Evolutionary conservation across 2,113 vertebrate genomes (phyloP).

Genomic region (Corydoras maculifer): DNA sequence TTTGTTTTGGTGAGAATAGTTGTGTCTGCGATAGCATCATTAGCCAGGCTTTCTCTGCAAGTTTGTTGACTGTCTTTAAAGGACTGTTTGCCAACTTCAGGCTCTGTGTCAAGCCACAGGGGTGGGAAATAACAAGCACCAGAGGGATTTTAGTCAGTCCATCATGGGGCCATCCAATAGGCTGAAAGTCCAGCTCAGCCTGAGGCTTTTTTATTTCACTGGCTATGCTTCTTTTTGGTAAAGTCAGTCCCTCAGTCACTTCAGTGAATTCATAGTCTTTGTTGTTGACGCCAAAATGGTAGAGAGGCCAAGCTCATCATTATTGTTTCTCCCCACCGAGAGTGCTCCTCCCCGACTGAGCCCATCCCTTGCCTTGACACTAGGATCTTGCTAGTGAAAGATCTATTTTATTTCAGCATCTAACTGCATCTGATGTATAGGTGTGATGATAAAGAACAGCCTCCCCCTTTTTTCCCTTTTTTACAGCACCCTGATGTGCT

Average conservation of each 20-base stretch:
- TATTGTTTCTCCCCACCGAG: slow-evolving; percentile 62
- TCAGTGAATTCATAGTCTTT: slow-evolving; percentile 48
- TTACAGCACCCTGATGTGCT: slow-evolving; percentile 44
- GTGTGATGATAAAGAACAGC: slow-evolving; percentile 64
- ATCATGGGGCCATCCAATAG: slow-evolving; percentile 28
- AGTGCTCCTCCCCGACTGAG: slow-evolving; percentile 30
- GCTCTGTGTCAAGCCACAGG: slow-evolving; percentile 60
- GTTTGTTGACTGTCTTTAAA: slow-evolving; percentile 35
- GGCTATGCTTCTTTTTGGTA: slow-evolving; percentile 53
- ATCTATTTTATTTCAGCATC: slow-evolving; percentile 69
- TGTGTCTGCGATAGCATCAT: slow-evolving; percentile 40
- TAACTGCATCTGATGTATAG: slow-evolving; percentile 62
- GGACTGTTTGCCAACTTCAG: slow-evolving; percentile 48
- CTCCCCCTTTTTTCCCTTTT: slow-evolving; percentile 45
- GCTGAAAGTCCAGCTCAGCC: slow-evolving; percentile 29
- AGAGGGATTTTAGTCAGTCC: slow-evolving; percentile 61
- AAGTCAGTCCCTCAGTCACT: slow-evolving; percentile 42
- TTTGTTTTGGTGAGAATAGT: slow-evolving; percentile 34
- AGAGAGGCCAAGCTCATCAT: slow-evolving; percentile 57
- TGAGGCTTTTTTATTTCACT: slow-evolving; percentile 46
- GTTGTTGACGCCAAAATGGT: slow-evolving; percentile 42
- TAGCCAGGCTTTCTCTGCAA: slow-evolving; percentile 47
- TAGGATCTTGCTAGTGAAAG: slow-evolving; percentile 48
- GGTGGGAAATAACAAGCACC: slow-evolving; percentile 77
- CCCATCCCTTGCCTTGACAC: slow-evolving; percentile 19